Conservation (phyloP, 1,140 invertebrate genomes). For the Periplaneta americana region DNA sequence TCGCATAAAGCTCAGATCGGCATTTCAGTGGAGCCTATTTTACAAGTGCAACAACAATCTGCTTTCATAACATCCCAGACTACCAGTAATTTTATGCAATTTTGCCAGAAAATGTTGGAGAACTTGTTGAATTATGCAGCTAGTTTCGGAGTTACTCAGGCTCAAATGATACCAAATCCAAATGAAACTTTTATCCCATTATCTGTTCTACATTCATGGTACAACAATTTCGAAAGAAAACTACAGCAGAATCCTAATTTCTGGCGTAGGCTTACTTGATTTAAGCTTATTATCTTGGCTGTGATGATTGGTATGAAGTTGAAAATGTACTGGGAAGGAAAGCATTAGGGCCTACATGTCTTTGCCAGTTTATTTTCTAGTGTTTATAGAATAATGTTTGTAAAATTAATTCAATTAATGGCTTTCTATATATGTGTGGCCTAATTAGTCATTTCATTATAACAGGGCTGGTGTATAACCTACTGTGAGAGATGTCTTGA, state of each 20-base stretch:
- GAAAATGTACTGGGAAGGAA: no score
- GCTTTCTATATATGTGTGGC: no score
- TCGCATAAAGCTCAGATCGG: constrained; percentile 94
- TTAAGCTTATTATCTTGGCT: no score
- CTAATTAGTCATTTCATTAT: no score
- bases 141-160: constrained; percentile 78
- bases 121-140: constrained; percentile 89
- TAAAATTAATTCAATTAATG: no score
- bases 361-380: no score
- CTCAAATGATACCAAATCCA: constrained; percentile 72
- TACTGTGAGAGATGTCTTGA: no score
- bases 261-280: no score
- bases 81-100: constrained; percentile 67
- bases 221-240: constrained; percentile 83
- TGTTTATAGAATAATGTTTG: no score
- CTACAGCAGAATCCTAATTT: constrained; percentile 91
- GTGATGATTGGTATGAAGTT: no score
- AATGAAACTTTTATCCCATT: constrained; percentile 83
- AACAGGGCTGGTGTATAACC: no score
- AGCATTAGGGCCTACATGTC: no score
- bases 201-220: constrained; percentile 86
- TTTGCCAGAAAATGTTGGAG: constrained; percentile 88
- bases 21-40: constrained; percentile 77
- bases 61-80: constrained; percentile 39
- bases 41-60: constrained; percentile 32